Percentiles rank a stretch among this genome's conserved stretches.
phyloP scores from a whole-genome alignment of 2,888 invertebrate species.

The Chrysodeixis includens region DNA sequence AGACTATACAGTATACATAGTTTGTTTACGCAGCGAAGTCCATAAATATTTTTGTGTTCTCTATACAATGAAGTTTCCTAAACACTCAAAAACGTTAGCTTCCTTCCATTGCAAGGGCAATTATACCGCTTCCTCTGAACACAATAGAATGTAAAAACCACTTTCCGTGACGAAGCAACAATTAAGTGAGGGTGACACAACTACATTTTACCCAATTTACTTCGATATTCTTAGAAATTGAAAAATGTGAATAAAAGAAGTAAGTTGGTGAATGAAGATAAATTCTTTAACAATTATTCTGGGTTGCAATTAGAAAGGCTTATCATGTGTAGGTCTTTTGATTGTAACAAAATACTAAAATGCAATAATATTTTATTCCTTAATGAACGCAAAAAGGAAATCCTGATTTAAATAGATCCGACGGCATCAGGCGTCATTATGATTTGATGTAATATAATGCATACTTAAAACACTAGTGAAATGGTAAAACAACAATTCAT shows the following conservation, averaged over 20 bases:
- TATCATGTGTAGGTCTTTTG: not conserved
- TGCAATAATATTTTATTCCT: slow-evolving; percentile 4
- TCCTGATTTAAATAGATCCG: slow-evolving; percentile 32
- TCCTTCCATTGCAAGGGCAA: slow-evolving; percentile 80
- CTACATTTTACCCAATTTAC: slow-evolving; percentile 23
- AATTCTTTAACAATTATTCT: not conserved
- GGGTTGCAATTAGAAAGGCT: not conserved
- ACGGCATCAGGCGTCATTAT: slow-evolving; percentile 16
- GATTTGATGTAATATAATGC: slow-evolving; percentile 7
- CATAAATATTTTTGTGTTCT: slow-evolving; percentile 44
- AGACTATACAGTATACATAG: not conserved
- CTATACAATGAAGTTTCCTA: slow-evolving; percentile 69
- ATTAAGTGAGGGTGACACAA: slow-evolving; percentile 67
- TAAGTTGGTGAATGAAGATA: not conserved
- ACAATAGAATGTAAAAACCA: slow-evolving; percentile 83
- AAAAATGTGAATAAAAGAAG: not conserved
- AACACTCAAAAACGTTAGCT: slow-evolving; percentile 75
- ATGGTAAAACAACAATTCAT: slow-evolving; percentile 9
- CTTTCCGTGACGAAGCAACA: slow-evolving; percentile 69
- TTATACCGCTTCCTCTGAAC: slow-evolving; percentile 81
- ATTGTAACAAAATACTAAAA: not conserved
- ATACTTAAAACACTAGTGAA: slow-evolving; percentile 21
- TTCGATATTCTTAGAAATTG: slow-evolving; percentile 8
- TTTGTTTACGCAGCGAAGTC: not conserved
- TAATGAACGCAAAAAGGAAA: slow-evolving; percentile 24